phyloP scores from a whole-genome alignment of 2,888 invertebrate species.

The Drosophila hawaiiensis region DNA sequence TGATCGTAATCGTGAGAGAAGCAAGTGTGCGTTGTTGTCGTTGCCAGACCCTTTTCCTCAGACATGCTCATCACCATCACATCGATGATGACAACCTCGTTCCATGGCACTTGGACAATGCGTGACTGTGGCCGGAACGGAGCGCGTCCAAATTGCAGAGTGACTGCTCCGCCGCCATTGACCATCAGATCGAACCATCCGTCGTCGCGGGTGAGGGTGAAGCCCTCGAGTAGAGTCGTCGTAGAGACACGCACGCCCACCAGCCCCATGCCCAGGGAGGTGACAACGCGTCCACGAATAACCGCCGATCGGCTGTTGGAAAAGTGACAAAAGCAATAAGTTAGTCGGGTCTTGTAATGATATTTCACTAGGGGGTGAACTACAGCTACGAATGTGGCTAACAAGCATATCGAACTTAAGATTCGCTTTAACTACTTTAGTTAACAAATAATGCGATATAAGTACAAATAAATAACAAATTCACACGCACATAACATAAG shows the following conservation, averaged over 20 bases:
- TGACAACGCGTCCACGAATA: constrained; percentile 97
- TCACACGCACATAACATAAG: constrained; percentile 84
- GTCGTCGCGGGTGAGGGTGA: constrained; percentile 95
- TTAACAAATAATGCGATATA: constrained; percentile 57
- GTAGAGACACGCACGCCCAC: constrained; percentile 98
- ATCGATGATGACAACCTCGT: constrained; percentile 98
- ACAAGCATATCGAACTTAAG: constrained; percentile 65
- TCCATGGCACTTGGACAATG: constrained; percentile 98
- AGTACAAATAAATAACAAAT: constrained; percentile 70
- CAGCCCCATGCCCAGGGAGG: constrained; percentile 95
- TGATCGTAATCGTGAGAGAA: constrained; percentile 95
- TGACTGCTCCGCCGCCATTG: constrained; percentile 99
- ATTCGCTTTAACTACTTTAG: constrained; percentile 63
- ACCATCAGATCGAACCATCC: constrained; percentile 99
- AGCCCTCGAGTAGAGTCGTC: constrained; percentile 97
- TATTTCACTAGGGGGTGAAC: constrained; percentile 8
- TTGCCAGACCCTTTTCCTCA: constrained; percentile 90
- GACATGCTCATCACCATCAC: constrained; percentile 92
- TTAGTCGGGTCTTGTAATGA: constrained; percentile 58
- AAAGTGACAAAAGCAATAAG: constrained; percentile 34
- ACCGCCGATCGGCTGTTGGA: constrained; percentile 95
- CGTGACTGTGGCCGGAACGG: constrained; percentile 95
- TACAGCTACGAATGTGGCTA: constrained; percentile 47
- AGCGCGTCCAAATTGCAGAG: constrained; percentile 96
- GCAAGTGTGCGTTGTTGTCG: constrained; percentile 91